These are phyloP conservation scores for Trachymyrmex cornetzi DNA, from an alignment of 1,140 invertebrate genomes.

Conservation along the genomic window DNA sequence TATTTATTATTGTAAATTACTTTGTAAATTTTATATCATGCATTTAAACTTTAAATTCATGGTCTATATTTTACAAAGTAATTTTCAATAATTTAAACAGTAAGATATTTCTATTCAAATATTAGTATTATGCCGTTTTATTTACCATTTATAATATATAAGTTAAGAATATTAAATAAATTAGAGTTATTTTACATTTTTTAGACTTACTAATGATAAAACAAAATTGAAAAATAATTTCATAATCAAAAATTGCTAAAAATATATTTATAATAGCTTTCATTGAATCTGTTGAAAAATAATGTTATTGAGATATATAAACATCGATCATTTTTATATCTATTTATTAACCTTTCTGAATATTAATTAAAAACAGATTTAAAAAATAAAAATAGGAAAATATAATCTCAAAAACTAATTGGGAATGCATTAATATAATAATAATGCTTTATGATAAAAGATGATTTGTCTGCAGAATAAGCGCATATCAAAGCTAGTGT, in stretches of 20 bases:
- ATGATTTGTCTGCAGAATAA: constrained; percentile 3
- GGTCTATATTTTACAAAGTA: too few species aligned
- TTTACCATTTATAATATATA: not conserved
- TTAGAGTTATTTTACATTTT: not conserved
- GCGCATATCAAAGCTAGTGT: constrained; percentile 16
- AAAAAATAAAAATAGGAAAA: not conserved
- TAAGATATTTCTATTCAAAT: not conserved
- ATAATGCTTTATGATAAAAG: constrained; percentile 22
- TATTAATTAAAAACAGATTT: not conserved
- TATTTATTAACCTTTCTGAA: not conserved
- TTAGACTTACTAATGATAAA: too few species aligned
- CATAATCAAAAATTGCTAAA: too few species aligned
- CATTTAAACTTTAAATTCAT: not conserved
- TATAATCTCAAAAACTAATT: constrained; percentile 9
- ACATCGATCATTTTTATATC: not conserved
- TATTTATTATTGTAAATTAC: not conserved
- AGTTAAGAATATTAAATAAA: not conserved
- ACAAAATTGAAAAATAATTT: too few species aligned
- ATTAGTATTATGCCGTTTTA: not conserved
- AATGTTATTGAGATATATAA: not conserved
- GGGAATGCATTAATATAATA: not conserved
- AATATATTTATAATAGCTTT: too few species aligned
- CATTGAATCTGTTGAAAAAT: too few species aligned
- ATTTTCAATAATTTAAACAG: too few species aligned
- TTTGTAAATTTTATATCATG: not conserved